Percentiles rank a stretch among this genome's conserved stretches.
Evolutionary conservation across 2,888 invertebrate genomes (phyloP).

Genomic region (Fragum sueziense): DNA sequence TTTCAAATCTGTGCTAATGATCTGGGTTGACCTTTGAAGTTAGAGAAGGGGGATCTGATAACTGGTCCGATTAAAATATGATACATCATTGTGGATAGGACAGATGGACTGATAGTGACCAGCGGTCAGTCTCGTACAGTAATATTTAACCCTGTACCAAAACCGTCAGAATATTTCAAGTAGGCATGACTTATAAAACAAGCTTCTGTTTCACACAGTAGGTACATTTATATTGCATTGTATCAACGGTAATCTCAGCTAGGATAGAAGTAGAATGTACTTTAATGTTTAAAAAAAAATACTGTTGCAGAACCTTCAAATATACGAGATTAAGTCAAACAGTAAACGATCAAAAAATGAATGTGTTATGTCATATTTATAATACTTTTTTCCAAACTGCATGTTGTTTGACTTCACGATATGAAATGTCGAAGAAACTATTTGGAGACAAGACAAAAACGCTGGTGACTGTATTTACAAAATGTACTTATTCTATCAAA

Average conservation of each 20-base stretch:
- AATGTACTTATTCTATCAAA: too few species aligned
- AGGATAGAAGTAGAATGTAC: too few species aligned
- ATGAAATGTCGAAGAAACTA: too few species aligned
- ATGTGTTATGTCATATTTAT: too few species aligned
- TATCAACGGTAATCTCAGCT: too few species aligned
- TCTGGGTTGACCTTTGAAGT: not conserved
- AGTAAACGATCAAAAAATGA: too few species aligned
- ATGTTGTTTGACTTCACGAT: too few species aligned
- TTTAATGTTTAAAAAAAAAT: not conserved
- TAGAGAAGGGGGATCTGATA: not conserved
- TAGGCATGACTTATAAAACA: not conserved
- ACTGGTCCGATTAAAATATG: constrained; percentile 10
- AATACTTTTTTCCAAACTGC: too few species aligned
- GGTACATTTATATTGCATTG: not conserved
- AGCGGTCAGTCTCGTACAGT: not conserved
- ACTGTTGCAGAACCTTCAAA: not conserved
- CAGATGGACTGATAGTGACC: constrained; percentile 6
- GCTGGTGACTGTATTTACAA: too few species aligned
- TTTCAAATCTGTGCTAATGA: not conserved
- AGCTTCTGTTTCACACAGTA: not conserved
- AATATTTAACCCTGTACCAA: too few species aligned
- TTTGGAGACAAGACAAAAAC: too few species aligned
- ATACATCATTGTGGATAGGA: not conserved
- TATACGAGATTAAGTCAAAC: too few species aligned
- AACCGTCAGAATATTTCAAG: not conserved